Evolutionary conservation across 1,140 invertebrate genomes (phyloP).

Genomic region (Callitettix versicolor): DNA sequence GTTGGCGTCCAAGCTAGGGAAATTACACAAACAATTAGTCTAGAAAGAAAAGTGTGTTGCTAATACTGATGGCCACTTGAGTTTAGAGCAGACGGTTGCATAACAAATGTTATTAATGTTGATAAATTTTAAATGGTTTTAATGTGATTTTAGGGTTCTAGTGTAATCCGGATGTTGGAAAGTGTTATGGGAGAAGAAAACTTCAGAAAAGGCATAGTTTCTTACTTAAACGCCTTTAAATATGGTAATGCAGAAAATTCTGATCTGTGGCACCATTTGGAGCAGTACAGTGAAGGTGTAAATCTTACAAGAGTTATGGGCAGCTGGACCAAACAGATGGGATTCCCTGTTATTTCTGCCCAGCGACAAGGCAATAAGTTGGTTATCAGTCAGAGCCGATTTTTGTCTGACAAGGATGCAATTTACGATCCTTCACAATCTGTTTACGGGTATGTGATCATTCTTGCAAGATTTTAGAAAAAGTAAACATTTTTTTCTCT

Average conservation of each 20-base stretch:
- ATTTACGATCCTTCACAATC: slow-evolving; percentile 39
- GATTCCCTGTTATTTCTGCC: slow-evolving; percentile 70
- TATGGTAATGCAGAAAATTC: slow-evolving; percentile 70
- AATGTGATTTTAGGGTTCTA: slow-evolving; percentile 66
- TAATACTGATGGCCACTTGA: no score
- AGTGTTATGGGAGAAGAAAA: slow-evolving; percentile 62
- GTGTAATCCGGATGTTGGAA: slow-evolving; percentile 83
- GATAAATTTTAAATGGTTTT: no score
- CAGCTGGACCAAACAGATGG: slow-evolving; percentile 89
- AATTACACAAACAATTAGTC: no score
- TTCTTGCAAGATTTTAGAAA: no score
- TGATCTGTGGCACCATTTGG: slow-evolving; percentile 58
- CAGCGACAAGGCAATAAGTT: slow-evolving; percentile 39
- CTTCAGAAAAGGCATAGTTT: slow-evolving; percentile 58
- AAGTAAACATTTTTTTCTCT: no score
- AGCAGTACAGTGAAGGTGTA: slow-evolving; percentile 33
- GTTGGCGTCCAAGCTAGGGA: no score
- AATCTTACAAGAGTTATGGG: slow-evolving; percentile 59
- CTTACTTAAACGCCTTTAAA: slow-evolving; percentile 57
- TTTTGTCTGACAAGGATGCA: slow-evolving; percentile 52
- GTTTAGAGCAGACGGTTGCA: no score
- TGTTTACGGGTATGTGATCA: slow-evolving; percentile 41
- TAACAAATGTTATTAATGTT: no score
- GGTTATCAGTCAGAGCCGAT: slow-evolving; percentile 59
- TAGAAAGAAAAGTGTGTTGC: no score